Evolutionary conservation across 2,113 vertebrate species (phyloP).

Genomic region (Peucedramus taeniatus): DNA sequence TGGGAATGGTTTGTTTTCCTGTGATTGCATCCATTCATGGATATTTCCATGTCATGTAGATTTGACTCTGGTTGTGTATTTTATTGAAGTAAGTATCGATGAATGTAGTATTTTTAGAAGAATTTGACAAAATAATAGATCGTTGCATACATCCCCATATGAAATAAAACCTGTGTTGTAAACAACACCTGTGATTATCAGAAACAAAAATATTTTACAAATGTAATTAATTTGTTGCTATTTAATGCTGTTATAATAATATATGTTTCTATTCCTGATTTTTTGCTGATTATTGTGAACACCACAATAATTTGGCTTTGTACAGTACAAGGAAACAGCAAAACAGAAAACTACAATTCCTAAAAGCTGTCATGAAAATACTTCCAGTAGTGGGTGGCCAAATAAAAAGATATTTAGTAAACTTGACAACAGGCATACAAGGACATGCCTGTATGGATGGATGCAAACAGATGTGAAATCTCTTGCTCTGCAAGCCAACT

Average conservation of each 20-base stretch:
- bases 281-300: not conserved
- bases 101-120: not conserved
- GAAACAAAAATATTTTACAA: not conserved
- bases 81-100: not conserved
- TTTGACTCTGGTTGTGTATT: not conserved
- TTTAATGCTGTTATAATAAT: not conserved
- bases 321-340: not conserved
- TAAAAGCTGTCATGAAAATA: conserved; percentile 7
- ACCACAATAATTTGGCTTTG: not conserved
- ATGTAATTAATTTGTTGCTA: not conserved
- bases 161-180: not conserved
- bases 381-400: conserved; percentile 3
- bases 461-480: conserved; percentile 1
- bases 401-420: conserved; percentile 9
- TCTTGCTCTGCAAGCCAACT: not conserved
- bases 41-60: not conserved
- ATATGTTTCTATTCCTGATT: not conserved
- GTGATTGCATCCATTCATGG: not conserved
- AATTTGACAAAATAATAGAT: not conserved
- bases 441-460: not conserved
- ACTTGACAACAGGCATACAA: not conserved
- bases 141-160: not conserved
- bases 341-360: not conserved
- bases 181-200: conserved; percentile 13
- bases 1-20: not conserved